Base-by-base conservation (phyloP, 2,888 invertebrate genomes). In the Tinea semifulvella region DNA sequence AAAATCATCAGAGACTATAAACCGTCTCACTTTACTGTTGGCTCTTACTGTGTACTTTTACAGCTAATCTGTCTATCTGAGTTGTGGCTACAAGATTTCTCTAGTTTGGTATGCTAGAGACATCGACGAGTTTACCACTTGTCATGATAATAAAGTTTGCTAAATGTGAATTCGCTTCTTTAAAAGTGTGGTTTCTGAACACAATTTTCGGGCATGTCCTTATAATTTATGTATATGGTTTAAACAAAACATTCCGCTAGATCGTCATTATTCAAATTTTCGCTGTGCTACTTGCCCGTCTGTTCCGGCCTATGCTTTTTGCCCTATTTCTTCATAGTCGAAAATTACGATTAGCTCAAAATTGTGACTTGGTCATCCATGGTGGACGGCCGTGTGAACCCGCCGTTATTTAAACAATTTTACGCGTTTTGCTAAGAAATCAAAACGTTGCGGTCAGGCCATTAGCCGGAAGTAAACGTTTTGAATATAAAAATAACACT, bases 231-330 rank as follows among this genome's bases (percentile, higher is more conserved):
- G n/a, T n/a, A n/a, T n/a, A 63, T 73, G n/a, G 72, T 65, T 65
- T 60, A 63, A 65, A 70, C 68, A 66, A 68, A 69, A 61, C 61
- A 70, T 61, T 68, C 77, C 80, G 77, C 79, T 77, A 77, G 65
- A 58, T 71, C 65, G 68, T 76, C 75, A 77, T 79, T 77, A 80
- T 76, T 75, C 68, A 76, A 77, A 79, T 77, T 75, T 77, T 76
- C 71, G 66, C 69, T 71, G 80, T 71, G 71, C 79, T 60, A 75
- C 69, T 74, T 76, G 71, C 74, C 75, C 65, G 71, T 67, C 73
- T 77, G 77, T 80, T 80, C 73, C 80, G 79, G 77, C 65, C 70
- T 59, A 59, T 72, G 74, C 58, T 67, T 75, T 68, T 69, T 74
- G 75, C 61, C 72, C 80, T 66, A 79, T 76, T 79, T 79, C 56